Evolutionary conservation across 1,140 invertebrate genomes (phyloP).

Genomic region (Danaus melanippus): DNA sequence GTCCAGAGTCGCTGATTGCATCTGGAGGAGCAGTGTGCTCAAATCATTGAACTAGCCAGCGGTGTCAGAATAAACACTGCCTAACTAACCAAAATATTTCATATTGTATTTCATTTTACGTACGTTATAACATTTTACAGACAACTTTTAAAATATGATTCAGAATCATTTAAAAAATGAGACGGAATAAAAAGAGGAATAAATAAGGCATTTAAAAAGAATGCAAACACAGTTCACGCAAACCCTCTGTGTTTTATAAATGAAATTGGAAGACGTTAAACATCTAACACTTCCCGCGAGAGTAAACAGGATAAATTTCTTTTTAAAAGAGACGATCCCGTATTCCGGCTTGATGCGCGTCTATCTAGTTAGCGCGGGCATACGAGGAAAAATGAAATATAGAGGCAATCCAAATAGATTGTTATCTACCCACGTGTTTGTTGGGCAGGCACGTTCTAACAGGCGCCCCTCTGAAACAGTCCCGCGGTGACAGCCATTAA

Average conservation of each 20-base stretch:
- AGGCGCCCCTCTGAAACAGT: slow-evolving; percentile 49
- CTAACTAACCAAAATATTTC: slow-evolving; percentile 42
- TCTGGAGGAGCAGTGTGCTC: slow-evolving; percentile 42
- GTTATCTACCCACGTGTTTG: slow-evolving; percentile 73
- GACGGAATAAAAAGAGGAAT: background rate
- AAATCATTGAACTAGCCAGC: slow-evolving; percentile 45
- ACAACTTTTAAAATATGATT: too few species aligned
- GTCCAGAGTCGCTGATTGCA: slow-evolving; percentile 34
- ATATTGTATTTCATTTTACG: too few species aligned
- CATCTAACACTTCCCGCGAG: slow-evolving; percentile 14
- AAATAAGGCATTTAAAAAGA: background rate
- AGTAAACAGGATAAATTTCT: slow-evolving; percentile 23
- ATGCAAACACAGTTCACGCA: slow-evolving; percentile 5
- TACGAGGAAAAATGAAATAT: slow-evolving; percentile 71
- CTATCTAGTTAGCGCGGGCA: slow-evolving; percentile 66
- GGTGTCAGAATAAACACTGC: slow-evolving; percentile 36
- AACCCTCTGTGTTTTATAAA: slow-evolving; percentile 11
- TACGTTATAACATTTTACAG: too few species aligned
- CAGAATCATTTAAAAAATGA: too few species aligned
- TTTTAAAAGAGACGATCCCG: slow-evolving; percentile 47
- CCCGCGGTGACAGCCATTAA: slow-evolving; percentile 47
- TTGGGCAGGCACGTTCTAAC: slow-evolving; percentile 66
- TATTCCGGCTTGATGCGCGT: slow-evolving; percentile 53
- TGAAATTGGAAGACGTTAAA: slow-evolving; percentile 18
- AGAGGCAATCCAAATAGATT: slow-evolving; percentile 73